These are phyloP conservation scores for Drosophila repletoides DNA, from an alignment of 1,140 invertebrate genomes.

Conservation along the genomic window DNA sequence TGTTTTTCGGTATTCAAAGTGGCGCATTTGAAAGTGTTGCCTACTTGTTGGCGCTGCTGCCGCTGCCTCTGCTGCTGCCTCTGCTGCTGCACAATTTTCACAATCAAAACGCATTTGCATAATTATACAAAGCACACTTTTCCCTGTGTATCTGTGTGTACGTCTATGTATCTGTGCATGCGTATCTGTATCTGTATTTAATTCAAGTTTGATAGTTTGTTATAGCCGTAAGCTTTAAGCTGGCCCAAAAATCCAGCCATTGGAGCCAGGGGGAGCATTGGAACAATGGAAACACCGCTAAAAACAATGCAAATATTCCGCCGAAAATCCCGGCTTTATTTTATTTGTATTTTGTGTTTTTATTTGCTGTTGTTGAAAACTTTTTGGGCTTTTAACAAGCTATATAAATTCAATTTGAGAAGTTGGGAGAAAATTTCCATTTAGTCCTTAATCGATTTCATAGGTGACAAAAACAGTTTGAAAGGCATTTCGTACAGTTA, in stretches of 20 bases:
- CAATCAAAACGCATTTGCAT: conserved; percentile 77
- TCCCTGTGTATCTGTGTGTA: conserved; percentile 16
- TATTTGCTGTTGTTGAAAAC: conserved; percentile 42
- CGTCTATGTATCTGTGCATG: conserved; percentile 1
- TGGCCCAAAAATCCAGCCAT: not conserved
- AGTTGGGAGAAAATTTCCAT: conserved; percentile 18
- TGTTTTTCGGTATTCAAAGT: conserved; percentile 63
- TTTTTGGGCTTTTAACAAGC: conserved; percentile 66
- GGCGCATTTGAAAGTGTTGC: conserved; percentile 68
- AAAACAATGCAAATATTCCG: conserved; percentile 54
- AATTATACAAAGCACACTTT: conserved; percentile 58
- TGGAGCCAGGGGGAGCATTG: not conserved
- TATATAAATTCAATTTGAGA: conserved; percentile 76
- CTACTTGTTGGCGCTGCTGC: conserved; percentile 57
- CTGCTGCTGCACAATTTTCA: conserved; percentile 51
- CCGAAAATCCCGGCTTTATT: conserved; percentile 61
- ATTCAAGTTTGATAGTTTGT: conserved; percentile 77
- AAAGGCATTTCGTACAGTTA: conserved; percentile 26
- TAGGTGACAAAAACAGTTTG: conserved; percentile 72
- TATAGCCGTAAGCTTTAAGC: conserved; percentile 71
- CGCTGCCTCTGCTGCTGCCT: too few relatives aligned
- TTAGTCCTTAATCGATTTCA: conserved; percentile 67
- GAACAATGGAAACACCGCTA: conserved; percentile 40
- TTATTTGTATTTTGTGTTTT: conserved; percentile 58
- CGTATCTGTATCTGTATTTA: conserved; percentile 48